Evolutionary conservation across 2,888 invertebrate genomes (phyloP), one percentile per base, ranked within the genome.

Genomic region (Acanthopleura granulata): DNA sequence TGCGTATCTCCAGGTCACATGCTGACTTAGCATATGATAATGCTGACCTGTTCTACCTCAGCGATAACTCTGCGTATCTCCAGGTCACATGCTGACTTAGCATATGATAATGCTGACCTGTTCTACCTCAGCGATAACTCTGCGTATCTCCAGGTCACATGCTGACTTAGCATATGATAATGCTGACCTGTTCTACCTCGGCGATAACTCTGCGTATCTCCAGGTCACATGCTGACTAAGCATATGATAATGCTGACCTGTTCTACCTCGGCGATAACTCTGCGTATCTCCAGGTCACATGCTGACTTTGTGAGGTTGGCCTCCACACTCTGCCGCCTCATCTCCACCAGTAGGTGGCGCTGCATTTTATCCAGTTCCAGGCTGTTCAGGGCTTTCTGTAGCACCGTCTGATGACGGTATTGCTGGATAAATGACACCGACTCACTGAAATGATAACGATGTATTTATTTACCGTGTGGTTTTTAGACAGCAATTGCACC

Each of bases 361-460:
- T 88, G 87, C 83, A 89, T 88, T 49, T 81, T 77, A 22, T 84
- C 84, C 62, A 89, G 80, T 74, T 89, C 87, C 70, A 87, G 78
- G 72, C 84, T 82, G 74, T 82, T 84, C 40, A 85, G 77, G 0
- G 85, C 86, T 12, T 84, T 80, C 49, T 82, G 85, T 4, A 85
- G 83, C 1, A 81, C 84, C 14, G 85, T 77, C 74, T 84, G 84
- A 71, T 85, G 83, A 57, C 84, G 84, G 79, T 84, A 85, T 74
- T 85, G 84, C 61, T 80, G 77, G 61, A 87, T 74, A 74, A 86
- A 86, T 30, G 80, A 75, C 12, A 83, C 81, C 18, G 85, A 82
- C n/a, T 83, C 83, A 75, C 87, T 87, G 76, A 27, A 70, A 72
- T 72, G 12, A 73, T 14, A 50, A n/a, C 18, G 6, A 57, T 57